A percentile compares a stretch with the other conserved stretches of the same genome.
Conservation (phyloP, 2,888 invertebrate genomes). For the Lasius fuliginosus region DNA sequence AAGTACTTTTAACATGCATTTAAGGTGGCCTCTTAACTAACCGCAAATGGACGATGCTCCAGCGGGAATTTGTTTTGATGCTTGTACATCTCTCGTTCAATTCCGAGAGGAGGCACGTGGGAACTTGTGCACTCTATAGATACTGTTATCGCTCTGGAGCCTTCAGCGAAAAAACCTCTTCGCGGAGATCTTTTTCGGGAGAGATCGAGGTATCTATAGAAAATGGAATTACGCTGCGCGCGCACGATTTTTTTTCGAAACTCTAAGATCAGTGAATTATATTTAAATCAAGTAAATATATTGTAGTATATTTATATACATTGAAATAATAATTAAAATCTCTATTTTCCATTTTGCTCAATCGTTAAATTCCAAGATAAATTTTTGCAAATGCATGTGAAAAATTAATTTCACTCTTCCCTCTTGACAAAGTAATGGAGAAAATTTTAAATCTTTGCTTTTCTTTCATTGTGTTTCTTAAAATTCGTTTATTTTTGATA, state of each 20-base stretch:
- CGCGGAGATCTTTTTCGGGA: neutral
- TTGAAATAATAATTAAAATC: neutral
- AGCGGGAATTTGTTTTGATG: conserved; percentile 35
- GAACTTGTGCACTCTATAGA: conserved; percentile 37
- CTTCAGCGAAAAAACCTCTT: conserved; percentile 20
- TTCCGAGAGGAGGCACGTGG: conserved; percentile 43
- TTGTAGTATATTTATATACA: neutral
- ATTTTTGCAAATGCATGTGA: neutral
- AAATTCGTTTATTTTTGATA: neutral
- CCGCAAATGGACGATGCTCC: conserved; percentile 50
- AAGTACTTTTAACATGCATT: conserved; percentile 44
- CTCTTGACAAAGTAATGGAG: neutral
- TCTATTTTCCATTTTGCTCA: neutral
- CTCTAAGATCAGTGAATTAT: neutral
- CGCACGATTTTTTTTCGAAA: neutral
- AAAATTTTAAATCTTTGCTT: neutral
- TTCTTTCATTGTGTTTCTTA: neutral
- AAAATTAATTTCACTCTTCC: neutral
- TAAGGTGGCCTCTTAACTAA: conserved; percentile 44
- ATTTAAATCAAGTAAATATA: neutral
- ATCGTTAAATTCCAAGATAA: neutral
- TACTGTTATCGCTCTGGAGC: neutral
- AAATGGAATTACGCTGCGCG: neutral
- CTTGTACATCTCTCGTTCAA: conserved; percentile 46
- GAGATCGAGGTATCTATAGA: conserved; percentile 24